Conservation (phyloP, 2,888 invertebrate species). For the Phalera bucephala region DNA sequence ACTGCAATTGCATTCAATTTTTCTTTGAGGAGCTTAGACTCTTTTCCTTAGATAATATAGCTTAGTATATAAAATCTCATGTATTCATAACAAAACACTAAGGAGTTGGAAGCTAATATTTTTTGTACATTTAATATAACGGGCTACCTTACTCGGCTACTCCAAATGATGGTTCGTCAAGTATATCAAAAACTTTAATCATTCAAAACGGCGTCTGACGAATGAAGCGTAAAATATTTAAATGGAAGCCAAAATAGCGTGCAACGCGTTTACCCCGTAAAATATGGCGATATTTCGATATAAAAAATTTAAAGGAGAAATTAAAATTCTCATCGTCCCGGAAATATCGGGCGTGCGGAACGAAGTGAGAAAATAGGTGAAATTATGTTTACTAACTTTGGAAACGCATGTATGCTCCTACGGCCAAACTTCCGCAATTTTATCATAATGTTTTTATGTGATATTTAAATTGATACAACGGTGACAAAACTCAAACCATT, state of each 20-base stretch:
- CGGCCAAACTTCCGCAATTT: slow-evolving; percentile 29
- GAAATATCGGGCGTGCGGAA: slow-evolving; percentile 65
- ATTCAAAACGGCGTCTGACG: slow-evolving; percentile 71
- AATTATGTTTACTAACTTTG: slow-evolving; percentile 55
- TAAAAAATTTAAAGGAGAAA: slow-evolving; percentile 51
- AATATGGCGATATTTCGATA: slow-evolving; percentile 69
- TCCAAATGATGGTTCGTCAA: slow-evolving; percentile 36
- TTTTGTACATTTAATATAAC: too few species aligned
- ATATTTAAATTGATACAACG: too few species aligned
- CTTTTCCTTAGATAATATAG: too few species aligned
- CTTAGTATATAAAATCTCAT: too few species aligned
- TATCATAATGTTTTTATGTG: not conserved
- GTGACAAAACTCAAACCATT: too few species aligned
- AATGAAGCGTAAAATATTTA: slow-evolving; percentile 80
- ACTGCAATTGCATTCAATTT: too few species aligned
- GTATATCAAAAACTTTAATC: slow-evolving; percentile 66
- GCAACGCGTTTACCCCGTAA: slow-evolving; percentile 60
- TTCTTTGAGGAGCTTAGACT: too few species aligned
- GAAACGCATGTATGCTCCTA: slow-evolving; percentile 49
- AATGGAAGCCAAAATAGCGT: slow-evolving; percentile 79
- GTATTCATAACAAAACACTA: too few species aligned
- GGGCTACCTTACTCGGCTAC: not conserved
- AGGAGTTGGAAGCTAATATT: too few species aligned
- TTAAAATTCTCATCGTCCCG: slow-evolving; percentile 66
- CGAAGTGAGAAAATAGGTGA: slow-evolving; percentile 51